Base-by-base conservation (phyloP, 2,888 invertebrate genomes). In the Apamea sordens region DNA sequence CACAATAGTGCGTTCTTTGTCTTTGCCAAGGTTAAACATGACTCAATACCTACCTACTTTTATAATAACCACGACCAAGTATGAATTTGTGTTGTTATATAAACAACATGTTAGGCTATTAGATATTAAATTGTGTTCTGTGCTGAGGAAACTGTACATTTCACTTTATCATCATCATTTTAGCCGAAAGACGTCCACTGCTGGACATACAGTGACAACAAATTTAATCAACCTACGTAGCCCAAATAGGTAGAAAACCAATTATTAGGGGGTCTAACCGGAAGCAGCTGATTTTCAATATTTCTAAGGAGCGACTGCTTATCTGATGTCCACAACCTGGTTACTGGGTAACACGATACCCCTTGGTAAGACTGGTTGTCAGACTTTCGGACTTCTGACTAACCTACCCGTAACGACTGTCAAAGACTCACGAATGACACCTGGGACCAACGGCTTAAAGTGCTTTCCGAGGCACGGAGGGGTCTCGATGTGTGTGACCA, bases 1-100 rank as follows among this genome's bases (percentile, higher is more conserved):
- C 91, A 92, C 94, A 92, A 92, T 92, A 91, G 86, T 80, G 90
- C 89, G 92, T 88, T 94, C 96, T 96, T 96, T 96, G 96, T 96
- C 94, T 96, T 91, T 93, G 94, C 92, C 96, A 96, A 96, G 96
- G 96, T 92, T 90, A 85, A 81, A 44, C 83, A 87, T 92, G 92
- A 92, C 90, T 92, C 92, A 92, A 82, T 79, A 85, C 80, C 77
- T 87, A 85, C 80, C 80, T 84, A 85, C 84, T 77, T 81, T 74
- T 85, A 73, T 85, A 83, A 82, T 84, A 85, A 83, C 81, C 79
- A 80, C 80, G 83, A 81, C 82, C 82, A 75, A 82, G 72, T 80
- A 80, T 83, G 75, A 84, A 79, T 86, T 84, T 85, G 80, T 79
- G 76, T 84, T 76, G 47, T 5, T 36, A 32, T 32, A 80, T 83